phyloP scores from a whole-genome alignment of 2,888 invertebrate genomes.

The Patella pellucida region DNA sequence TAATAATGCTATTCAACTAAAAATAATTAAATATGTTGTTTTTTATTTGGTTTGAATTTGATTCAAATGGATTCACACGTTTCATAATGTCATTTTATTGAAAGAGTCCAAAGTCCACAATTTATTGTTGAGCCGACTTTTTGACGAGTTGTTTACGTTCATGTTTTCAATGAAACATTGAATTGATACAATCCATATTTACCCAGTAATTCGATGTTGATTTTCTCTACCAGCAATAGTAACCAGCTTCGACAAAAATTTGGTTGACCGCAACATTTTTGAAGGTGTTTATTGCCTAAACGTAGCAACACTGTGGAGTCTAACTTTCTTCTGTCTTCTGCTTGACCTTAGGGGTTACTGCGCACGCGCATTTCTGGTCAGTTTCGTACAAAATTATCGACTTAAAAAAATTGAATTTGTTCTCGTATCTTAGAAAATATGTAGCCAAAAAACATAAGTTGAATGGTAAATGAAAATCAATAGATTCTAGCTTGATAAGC shows the following conservation, averaged over 20 bases:
- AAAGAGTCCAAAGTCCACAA: constrained; percentile 3
- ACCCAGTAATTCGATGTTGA: constrained; percentile 3
- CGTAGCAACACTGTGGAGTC: background rate
- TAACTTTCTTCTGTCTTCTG: constrained; percentile 10
- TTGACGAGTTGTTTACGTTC: too few relatives aligned
- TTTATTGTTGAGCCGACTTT: too few relatives aligned
- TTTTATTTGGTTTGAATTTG: too few relatives aligned
- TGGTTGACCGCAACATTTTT: constrained; percentile 4
- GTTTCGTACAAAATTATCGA: background rate
- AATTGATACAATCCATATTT: background rate
- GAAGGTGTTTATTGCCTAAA: background rate
- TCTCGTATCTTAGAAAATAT: too few relatives aligned
- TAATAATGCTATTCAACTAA: too few relatives aligned
- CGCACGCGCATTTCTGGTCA: background rate
- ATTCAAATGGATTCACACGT: too few relatives aligned
- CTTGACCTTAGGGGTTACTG: background rate
- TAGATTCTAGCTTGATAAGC: too few relatives aligned
- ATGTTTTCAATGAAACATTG: background rate
- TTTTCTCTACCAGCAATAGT: background rate
- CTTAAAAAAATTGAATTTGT: too few relatives aligned
- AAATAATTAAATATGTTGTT: too few relatives aligned
- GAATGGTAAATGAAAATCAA: too few relatives aligned
- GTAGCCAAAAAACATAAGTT: too few relatives aligned
- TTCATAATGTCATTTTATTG: too few relatives aligned
- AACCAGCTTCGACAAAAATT: background rate